Conservation (phyloP, 2,888 invertebrate genomes). For the Hypercompe scribonia region DNA sequence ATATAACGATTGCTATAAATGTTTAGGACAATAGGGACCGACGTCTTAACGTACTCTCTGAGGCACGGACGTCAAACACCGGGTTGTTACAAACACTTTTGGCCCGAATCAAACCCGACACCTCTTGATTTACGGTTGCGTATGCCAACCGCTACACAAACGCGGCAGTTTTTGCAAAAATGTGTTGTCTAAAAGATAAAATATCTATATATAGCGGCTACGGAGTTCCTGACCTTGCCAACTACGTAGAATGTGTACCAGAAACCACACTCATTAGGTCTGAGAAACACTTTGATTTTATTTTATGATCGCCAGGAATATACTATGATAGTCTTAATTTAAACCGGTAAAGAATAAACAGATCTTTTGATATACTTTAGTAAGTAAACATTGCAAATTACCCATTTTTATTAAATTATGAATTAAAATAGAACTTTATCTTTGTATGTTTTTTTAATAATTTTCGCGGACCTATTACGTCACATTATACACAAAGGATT, state of each 20-base stretch:
- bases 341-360: slow-evolving; percentile 22
- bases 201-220: slow-evolving; percentile 26
- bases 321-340: slow-evolving; percentile 51
- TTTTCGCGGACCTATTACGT: background rate
- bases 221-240: slow-evolving; percentile 62
- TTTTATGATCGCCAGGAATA: slow-evolving; percentile 55
- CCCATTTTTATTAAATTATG: background rate
- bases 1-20: too few relatives aligned
- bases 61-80: too few relatives aligned
- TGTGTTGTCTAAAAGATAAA: slow-evolving; percentile 5
- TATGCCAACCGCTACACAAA: too few relatives aligned
- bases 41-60: too few relatives aligned
- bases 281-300: slow-evolving; percentile 56
- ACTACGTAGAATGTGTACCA: slow-evolving; percentile 34
- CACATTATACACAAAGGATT: background rate
- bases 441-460: background rate
- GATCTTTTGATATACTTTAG: slow-evolving; percentile 17
- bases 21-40: too few relatives aligned
- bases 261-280: slow-evolving; percentile 48
- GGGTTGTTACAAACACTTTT: too few relatives aligned
- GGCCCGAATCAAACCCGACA: too few relatives aligned
- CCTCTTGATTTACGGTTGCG: too few relatives aligned
- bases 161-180: too few relatives aligned
- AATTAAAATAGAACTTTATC: background rate
- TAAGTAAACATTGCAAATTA: background rate